Conservation (phyloP, 2,797 vertebrate genomes). For the Anabacerthia variegaticeps region DNA sequence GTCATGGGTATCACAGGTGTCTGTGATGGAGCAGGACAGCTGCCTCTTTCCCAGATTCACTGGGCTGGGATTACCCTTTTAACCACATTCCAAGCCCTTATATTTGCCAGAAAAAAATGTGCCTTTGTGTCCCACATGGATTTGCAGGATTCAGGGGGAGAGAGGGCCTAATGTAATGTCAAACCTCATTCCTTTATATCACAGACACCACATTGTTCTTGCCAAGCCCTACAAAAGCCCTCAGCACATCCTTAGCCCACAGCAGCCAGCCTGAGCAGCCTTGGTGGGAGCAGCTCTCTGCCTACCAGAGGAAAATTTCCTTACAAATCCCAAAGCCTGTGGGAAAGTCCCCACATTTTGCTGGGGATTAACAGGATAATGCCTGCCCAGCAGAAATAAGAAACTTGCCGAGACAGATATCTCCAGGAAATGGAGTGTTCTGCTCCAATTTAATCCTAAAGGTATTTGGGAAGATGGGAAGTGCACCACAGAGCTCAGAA, state of each 20-base stretch:
- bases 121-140: neutral
- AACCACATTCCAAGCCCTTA: neutral
- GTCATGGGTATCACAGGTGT: neutral
- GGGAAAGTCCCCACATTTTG: neutral
- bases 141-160: neutral
- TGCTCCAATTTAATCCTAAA: constrained; percentile 37
- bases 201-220: neutral
- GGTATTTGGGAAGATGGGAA: constrained; percentile 30
- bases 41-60: neutral
- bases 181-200: neutral
- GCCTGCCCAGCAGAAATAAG: neutral
- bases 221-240: neutral
- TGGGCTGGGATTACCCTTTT: neutral
- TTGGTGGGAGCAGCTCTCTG: neutral
- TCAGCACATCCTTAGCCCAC: neutral
- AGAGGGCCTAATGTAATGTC: neutral
- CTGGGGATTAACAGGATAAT: neutral
- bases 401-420: neutral
- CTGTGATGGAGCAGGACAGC: neutral
- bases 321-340: neutral
- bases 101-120: neutral
- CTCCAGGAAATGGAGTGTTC: neutral
- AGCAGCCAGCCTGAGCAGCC: neutral
- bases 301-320: neutral
- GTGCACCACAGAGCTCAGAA: neutral